These are phyloP conservation scores for Pachyuromys duprasi DNA, from an alignment of 2,797 vertebrate genomes.

Conservation along the genomic window DNA sequence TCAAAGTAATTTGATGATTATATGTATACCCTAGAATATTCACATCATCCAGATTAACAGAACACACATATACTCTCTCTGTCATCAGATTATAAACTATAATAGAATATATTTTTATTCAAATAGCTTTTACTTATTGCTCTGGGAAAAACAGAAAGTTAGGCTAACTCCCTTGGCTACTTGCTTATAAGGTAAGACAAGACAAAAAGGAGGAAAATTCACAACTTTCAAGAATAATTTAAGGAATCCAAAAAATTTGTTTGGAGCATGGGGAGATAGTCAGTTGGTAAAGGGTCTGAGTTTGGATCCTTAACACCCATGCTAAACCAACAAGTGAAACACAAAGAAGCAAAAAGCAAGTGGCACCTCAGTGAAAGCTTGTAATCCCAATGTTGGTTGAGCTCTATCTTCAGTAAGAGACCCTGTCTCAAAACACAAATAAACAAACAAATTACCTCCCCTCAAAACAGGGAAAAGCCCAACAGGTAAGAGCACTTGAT, in stretches of 20 bases:
- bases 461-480: neutral
- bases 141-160: constrained; percentile 13
- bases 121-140: constrained; percentile 30
- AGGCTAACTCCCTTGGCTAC: constrained; percentile 16
- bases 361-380: neutral
- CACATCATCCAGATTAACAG: constrained; percentile 22
- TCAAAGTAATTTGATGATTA: constrained; percentile 28
- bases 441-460: neutral
- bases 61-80: neutral
- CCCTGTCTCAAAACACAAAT: neutral
- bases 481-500: neutral
- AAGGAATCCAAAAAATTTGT: neutral
- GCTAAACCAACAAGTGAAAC: neutral
- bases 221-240: constrained; percentile 32
- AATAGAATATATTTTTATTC: constrained; percentile 13
- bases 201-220: constrained; percentile 7
- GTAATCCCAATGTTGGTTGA: neutral
- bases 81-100: neutral
- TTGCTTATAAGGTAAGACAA: neutral
- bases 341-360: neutral
- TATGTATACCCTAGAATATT: neutral
- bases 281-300: neutral
- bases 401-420: neutral
- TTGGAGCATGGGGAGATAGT: neutral
- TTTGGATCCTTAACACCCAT: neutral